Conservation (phyloP, 2,888 invertebrate genomes). For the Cordylochernes scorpioides region DNA sequence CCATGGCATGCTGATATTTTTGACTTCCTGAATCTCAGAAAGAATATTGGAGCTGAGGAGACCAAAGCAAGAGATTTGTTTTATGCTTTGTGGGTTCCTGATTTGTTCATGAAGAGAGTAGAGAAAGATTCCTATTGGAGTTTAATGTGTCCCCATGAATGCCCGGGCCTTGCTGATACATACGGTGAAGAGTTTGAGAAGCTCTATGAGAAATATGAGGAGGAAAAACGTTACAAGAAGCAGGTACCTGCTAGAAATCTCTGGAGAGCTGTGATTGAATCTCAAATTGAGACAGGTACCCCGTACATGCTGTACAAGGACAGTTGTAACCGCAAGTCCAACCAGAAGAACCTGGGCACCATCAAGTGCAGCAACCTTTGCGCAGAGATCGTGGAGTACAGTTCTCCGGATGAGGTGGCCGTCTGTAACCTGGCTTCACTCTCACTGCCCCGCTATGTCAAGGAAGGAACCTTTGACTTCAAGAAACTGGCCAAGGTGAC, state of each 20-base stretch:
- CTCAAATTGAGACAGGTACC: constrained; percentile 90
- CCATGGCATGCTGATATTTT: constrained; percentile 97
- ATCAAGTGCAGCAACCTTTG: constrained; percentile 94
- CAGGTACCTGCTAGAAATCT: constrained; percentile 50
- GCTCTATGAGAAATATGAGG: constrained; percentile 64
- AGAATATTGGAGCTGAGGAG: constrained; percentile 86
- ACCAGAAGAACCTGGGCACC: constrained; percentile 91
- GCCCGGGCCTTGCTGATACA: constrained; percentile 61
- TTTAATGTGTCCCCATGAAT: constrained; percentile 83
- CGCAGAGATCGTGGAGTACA: constrained; percentile 91
- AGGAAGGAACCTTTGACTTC: constrained; percentile 44
- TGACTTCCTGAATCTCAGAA: constrained; percentile 74
- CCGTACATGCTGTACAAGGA: constrained; percentile 95
- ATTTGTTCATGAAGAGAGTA: constrained; percentile 86
- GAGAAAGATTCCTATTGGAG: constrained; percentile 63
- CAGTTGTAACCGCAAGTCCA: constrained; percentile 82
- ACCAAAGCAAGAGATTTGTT: constrained; percentile 77
- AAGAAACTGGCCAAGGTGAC: constrained; percentile 54
- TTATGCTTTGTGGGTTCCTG: constrained; percentile 91
- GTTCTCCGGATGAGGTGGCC: constrained; percentile 65
- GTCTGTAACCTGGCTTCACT: constrained; percentile 94
- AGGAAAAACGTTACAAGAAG: constrained; percentile 36
- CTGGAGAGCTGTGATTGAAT: constrained; percentile 77
- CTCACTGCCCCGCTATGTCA: constrained; percentile 80
- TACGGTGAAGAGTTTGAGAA: constrained; percentile 86